These are phyloP conservation scores for Ips typographus DNA, from an alignment of 1,140 invertebrate genomes.

Conservation along the genomic window DNA sequence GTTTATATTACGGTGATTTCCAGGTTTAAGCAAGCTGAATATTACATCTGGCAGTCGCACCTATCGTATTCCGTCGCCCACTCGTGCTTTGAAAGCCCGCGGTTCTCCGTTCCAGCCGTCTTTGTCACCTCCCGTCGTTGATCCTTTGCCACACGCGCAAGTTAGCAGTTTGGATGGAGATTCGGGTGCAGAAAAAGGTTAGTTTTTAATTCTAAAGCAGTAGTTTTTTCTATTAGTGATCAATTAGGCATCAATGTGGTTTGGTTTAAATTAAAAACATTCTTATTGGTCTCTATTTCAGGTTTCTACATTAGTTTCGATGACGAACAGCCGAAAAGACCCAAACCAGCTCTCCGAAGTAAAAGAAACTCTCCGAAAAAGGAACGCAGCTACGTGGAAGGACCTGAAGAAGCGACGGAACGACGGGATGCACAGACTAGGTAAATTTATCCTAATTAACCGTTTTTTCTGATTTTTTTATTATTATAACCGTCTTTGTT, in stretches of 20 bases:
- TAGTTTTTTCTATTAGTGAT: no score
- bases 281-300: neutral
- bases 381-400: conserved; percentile 56
- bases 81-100: conserved; percentile 68
- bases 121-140: conserved; percentile 51
- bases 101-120: conserved; percentile 68
- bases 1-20: conserved; percentile 4
- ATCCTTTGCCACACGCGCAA: conserved; percentile 47
- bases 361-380: conserved; percentile 79
- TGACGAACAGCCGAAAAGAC: conserved; percentile 80
- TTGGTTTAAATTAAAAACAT: no score
- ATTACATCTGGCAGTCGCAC: conserved; percentile 85
- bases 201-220: neutral
- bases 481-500: neutral
- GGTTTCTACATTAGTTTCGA: conserved; percentile 95
- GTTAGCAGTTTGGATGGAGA: conserved; percentile 53
- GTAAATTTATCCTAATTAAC: conserved; percentile 10
- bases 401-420: conserved; percentile 44
- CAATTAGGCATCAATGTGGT: no score
- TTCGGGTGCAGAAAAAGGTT: conserved; percentile 70
- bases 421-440: conserved; percentile 32
- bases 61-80: conserved; percentile 82
- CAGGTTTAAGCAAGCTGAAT: conserved; percentile 69
- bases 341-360: conserved; percentile 80
- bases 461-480: neutral